Percentiles rank a stretch among this genome's conserved stretches.
phyloP scores from a whole-genome alignment of 2,113 vertebrate species.

The Clupea harengus region DNA sequence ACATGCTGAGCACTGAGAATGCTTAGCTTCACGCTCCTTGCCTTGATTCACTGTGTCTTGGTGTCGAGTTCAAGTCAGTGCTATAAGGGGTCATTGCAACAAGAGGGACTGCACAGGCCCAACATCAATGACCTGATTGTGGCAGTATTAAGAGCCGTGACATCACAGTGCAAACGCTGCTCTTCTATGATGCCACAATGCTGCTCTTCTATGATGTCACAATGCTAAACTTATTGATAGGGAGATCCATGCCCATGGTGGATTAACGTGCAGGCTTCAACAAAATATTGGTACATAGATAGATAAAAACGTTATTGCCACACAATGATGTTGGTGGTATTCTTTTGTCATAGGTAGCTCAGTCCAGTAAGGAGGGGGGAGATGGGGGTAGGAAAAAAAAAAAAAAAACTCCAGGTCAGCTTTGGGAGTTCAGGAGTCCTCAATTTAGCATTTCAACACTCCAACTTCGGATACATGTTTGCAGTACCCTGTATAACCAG shows the following conservation, averaged over 20 bases:
- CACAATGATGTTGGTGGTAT: no score
- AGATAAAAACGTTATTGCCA: no score
- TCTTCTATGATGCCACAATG: background rate
- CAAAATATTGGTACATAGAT: background rate
- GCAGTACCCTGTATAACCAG: background rate
- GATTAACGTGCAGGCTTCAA: background rate
- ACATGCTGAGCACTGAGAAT: background rate
- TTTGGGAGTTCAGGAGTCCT: no score
- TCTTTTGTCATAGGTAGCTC: no score
- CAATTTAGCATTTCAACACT: background rate
- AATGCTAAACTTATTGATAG: background rate
- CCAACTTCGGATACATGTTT: background rate
- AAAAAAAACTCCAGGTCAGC: no score
- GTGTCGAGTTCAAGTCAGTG: conserved; percentile 5
- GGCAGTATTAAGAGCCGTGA: background rate
- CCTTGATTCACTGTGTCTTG: background rate
- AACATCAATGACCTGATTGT: background rate
- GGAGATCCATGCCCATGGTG: background rate
- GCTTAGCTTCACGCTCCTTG: background rate
- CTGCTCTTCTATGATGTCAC: background rate
- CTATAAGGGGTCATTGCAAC: background rate
- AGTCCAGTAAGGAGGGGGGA: no score
- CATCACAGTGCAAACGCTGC: no score
- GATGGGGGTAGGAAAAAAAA: no score
- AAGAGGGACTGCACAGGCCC: background rate